These are phyloP conservation scores for Nannospalax galili DNA, from an alignment of 2,113 vertebrate species.

Conservation along the genomic window DNA sequence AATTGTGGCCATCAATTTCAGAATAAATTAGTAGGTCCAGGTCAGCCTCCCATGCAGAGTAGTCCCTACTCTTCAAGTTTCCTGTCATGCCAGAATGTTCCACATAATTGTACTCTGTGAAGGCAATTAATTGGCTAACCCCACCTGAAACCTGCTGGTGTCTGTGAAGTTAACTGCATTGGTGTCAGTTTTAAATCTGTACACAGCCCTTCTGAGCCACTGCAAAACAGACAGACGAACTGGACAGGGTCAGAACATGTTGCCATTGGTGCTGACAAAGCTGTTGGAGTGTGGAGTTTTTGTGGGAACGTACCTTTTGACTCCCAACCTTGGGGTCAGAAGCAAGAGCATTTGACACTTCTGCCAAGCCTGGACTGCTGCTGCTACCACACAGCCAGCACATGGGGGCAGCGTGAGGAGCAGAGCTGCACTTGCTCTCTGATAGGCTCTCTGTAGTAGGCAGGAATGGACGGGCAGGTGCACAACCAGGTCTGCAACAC, in stretches of 20 bases:
- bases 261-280: background rate
- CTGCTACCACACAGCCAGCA: background rate
- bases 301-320: background rate
- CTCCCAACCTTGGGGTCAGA: background rate
- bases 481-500: background rate
- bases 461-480: background rate
- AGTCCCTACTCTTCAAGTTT: background rate
- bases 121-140: background rate
- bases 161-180: background rate
- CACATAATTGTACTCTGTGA: background rate
- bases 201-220: background rate
- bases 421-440: background rate
- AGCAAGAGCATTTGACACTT: background rate
- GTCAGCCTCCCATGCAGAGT: background rate
- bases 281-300: background rate
- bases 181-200: background rate
- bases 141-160: background rate
- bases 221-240: background rate
- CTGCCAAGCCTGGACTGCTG: background rate
- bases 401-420: background rate
- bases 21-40: background rate
- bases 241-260: background rate
- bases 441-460: background rate
- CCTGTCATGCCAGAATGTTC: background rate
- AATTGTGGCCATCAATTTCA: background rate